Base-by-base conservation (phyloP, 2,888 invertebrate species). In the Macrophya annulata region DNA sequence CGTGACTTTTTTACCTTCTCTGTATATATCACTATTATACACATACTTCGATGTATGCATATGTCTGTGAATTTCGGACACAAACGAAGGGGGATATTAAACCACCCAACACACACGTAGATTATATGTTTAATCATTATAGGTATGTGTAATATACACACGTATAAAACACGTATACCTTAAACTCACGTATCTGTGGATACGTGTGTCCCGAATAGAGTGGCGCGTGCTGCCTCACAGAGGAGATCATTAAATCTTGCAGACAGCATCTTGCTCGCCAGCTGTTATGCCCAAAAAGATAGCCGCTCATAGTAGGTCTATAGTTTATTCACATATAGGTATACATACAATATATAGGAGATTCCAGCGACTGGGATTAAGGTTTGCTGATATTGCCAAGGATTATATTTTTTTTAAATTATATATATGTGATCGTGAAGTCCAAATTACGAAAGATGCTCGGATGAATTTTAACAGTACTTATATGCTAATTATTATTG, bases 1-100 rank as follows among this genome's bases (percentile, higher is more conserved):
- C 90, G 86, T 90, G 89, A 89, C 89, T 88, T 86, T 74, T 88
- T 89, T 89, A 88, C 87, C 89, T 88, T 88, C 87, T 88, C 88
- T 85, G 76, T 59, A n/a, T n/a, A n/a, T n/a, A 85, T 83, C 37
- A 15, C 25, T 40, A 48, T 43, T 40, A 48, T 43, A 74, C 72
- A 8, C 15, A 25, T 55, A 55, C 77, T 17, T 55, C 25, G 59
- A 25, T 43, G n/a, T 1, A 43, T 25, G 21, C 25, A 21, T 43
- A 76, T 31, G 40, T 81, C 31, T 31, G 43, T 37, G 25, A 37
- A 17, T 81, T 62, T 43, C 43, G 12, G 37, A 45, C n/a, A n/a
- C 40, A 43, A 21, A 43, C n/a, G 10, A n/a, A 25, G 45, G 72
- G 72, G n/a, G 17, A 0, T 3, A 72, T n/a, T 72, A 43, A 31